phyloP scores from a whole-genome alignment of 2,888 invertebrate species.

The Drymonia ruficornis region DNA sequence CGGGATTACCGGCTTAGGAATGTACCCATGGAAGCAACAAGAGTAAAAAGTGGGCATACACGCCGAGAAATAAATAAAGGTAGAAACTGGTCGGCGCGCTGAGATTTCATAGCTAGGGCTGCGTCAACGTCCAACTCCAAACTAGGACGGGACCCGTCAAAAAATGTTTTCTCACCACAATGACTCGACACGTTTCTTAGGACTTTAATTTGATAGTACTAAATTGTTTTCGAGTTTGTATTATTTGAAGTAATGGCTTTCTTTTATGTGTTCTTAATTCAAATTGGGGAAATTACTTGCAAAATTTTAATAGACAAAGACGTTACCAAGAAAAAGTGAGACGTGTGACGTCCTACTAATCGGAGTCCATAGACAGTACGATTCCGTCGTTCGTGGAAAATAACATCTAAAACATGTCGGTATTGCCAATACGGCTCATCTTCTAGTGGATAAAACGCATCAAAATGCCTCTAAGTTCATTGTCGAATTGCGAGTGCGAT shows the following conservation, averaged over 20 bases:
- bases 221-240: slow-evolving; percentile 40
- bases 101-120: slow-evolving; percentile 73
- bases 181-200: slow-evolving; percentile 42
- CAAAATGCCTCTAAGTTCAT: no score
- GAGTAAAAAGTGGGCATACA: slow-evolving; percentile 76
- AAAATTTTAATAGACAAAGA: slow-evolving; percentile 28
- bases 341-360: no score
- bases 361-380: no score
- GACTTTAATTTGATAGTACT: slow-evolving; percentile 46
- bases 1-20: slow-evolving; percentile 84
- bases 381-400: no score
- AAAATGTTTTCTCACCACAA: slow-evolving; percentile 40
- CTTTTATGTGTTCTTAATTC: slow-evolving; percentile 17
- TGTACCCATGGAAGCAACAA: slow-evolving; percentile 79
- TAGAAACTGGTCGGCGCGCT: slow-evolving; percentile 72
- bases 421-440: no score
- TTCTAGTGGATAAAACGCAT: no score
- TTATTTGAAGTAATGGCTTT: slow-evolving; percentile 29
- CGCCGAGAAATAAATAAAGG: slow-evolving; percentile 81
- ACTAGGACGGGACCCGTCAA: slow-evolving; percentile 33
- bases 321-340: no score
- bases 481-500: no score
- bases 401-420: no score
- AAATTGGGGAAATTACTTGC: slow-evolving; percentile 5
- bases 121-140: slow-evolving; percentile 33